Evolutionary conservation across 2,797 vertebrate genomes (phyloP).

Genomic region (Avahi laniger): DNA sequence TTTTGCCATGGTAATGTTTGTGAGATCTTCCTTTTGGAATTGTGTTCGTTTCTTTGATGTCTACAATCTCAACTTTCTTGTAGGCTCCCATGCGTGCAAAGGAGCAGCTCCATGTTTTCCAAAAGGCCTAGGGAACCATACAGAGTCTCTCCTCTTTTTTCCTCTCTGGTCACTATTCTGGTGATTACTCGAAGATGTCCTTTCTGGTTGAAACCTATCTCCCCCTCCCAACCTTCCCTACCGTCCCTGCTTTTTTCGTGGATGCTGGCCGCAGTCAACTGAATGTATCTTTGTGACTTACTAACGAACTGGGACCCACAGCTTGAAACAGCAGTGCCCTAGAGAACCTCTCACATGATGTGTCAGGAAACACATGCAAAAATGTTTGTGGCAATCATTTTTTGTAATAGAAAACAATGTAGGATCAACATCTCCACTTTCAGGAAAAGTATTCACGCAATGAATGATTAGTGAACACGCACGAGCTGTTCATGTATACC

Average conservation of each 20-base stretch:
- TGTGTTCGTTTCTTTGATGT: not conserved
- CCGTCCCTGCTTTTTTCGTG: too few species aligned
- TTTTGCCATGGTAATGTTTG: not conserved
- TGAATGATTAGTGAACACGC: not conserved
- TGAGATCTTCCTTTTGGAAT: not conserved
- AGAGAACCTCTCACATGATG: not conserved
- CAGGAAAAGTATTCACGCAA: not conserved
- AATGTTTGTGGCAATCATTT: not conserved
- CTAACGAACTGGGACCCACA: not conserved
- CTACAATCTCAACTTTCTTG: not conserved
- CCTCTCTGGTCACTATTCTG: not conserved
- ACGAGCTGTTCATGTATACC: not conserved
- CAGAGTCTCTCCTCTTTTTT: not conserved
- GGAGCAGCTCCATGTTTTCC: not conserved
- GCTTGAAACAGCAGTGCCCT: not conserved
- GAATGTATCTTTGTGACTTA: not conserved
- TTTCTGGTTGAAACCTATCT: not conserved
- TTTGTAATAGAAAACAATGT: not conserved
- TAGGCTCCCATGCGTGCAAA: not conserved
- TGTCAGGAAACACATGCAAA: not conserved
- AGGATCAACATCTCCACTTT: not conserved
- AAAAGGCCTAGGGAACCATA: not conserved
- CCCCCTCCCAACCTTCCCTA: too few species aligned
- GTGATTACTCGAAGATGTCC: too few species aligned
- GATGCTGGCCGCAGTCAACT: not conserved